phyloP scores from a whole-genome alignment of 2,113 vertebrate species.

The Pollachius pollachius region DNA sequence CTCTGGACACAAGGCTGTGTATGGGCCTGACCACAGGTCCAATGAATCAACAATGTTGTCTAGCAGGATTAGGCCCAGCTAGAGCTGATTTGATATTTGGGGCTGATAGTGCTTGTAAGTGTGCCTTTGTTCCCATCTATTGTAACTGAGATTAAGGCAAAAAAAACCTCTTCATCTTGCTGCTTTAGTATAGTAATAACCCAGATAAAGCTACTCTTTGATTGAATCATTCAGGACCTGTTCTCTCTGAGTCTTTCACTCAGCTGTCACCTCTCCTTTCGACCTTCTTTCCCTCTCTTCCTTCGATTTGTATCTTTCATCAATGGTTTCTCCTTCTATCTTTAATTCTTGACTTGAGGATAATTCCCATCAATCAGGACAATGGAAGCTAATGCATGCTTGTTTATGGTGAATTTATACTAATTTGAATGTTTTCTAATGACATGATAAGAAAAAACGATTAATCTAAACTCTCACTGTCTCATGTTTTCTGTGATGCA shows the following conservation, averaged over 20 bases:
- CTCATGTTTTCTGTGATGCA: too few relatives aligned
- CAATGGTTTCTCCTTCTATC: conserved; percentile 14
- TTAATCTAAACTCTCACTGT: background rate
- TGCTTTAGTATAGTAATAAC: conserved; percentile 76
- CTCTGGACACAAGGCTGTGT: conserved; percentile 46
- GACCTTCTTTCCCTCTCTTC: conserved; percentile 13
- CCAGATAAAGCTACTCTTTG: conserved; percentile 77
- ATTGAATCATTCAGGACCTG: conserved; percentile 72
- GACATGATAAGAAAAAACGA: background rate
- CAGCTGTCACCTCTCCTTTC: conserved; percentile 51
- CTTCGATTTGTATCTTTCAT: conserved; percentile 5
- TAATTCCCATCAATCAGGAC: conserved; percentile 71
- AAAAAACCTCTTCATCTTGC: conserved; percentile 77
- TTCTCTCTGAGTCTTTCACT: conserved; percentile 42
- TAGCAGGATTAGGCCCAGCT: conserved; percentile 75
- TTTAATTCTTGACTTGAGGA: background rate
- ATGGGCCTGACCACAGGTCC: conserved; percentile 69
- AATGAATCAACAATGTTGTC: conserved; percentile 69
- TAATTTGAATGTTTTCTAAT: conserved; percentile 36
- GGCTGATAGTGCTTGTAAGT: conserved; percentile 79
- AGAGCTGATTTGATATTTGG: conserved; percentile 82
- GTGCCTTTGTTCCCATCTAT: conserved; percentile 76
- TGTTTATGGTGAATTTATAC: conserved; percentile 26
- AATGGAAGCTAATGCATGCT: conserved; percentile 57
- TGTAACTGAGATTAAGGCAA: conserved; percentile 75